Evolutionary conservation across 2,113 vertebrate species (phyloP).

Genomic region (Eurystomus gularis): DNA sequence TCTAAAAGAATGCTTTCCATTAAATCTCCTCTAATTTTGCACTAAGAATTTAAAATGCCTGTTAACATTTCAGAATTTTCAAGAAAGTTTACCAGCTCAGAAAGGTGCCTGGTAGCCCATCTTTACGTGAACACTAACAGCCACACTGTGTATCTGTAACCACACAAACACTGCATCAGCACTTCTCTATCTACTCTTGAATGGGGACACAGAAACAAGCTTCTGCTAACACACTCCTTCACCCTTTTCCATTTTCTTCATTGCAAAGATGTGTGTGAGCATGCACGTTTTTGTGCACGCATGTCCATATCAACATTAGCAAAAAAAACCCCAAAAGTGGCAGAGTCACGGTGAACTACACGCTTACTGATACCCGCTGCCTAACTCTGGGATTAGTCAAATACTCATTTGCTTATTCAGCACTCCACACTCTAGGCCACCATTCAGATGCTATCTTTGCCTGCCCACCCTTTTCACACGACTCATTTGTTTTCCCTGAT

Average conservation of each 20-base stretch:
- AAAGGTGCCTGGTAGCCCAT: background rate
- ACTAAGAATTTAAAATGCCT: background rate
- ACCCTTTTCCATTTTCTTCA: background rate
- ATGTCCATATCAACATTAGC: background rate
- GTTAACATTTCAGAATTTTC: background rate
- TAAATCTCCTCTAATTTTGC: background rate
- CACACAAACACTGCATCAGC: background rate
- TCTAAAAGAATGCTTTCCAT: background rate
- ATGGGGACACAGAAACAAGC: background rate
- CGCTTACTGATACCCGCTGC: background rate
- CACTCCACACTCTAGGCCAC: background rate
- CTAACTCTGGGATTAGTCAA: background rate
- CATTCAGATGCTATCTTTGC: background rate
- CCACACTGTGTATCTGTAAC: background rate
- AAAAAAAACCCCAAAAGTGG: background rate
- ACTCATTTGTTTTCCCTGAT: background rate
- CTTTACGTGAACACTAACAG: background rate
- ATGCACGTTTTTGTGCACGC: background rate
- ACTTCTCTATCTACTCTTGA: rapidly evolving
- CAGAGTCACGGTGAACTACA: background rate
- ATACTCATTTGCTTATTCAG: background rate
- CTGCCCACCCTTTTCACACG: background rate
- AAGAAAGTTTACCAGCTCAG: background rate
- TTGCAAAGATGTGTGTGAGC: background rate
- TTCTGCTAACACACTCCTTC: background rate